phyloP scores from a whole-genome alignment of 2,113 vertebrate genomes.

The Stigmatopora argus region DNA sequence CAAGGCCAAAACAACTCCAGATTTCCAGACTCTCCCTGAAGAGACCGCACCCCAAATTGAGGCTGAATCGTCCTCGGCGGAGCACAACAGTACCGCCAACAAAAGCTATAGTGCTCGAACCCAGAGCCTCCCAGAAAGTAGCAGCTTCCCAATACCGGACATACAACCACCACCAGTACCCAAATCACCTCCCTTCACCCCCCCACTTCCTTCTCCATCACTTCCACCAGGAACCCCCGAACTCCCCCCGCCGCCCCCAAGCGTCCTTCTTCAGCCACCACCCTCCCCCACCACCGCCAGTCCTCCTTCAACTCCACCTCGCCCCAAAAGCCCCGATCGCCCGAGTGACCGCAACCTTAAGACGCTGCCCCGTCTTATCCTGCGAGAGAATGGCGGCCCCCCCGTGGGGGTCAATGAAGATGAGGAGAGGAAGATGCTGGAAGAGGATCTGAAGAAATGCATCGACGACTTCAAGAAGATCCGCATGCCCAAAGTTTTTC shows the following conservation, averaged over 20 bases:
- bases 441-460: constrained; percentile 74
- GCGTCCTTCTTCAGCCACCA: constrained; percentile 22
- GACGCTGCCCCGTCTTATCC: constrained; percentile 51
- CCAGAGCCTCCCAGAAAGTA: constrained; percentile 46
- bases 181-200: constrained; percentile 27
- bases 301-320: constrained; percentile 25
- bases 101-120: constrained; percentile 14
- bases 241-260: constrained; percentile 34
- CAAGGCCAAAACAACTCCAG: constrained; percentile 14
- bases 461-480: constrained; percentile 75
- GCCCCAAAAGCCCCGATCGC: constrained; percentile 44
- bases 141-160: constrained; percentile 24
- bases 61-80: not conserved
- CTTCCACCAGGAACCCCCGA: constrained; percentile 25
- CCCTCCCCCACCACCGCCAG: constrained; percentile 24
- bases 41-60: constrained; percentile 1
- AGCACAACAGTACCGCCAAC: constrained; percentile 9
- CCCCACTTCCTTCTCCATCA: constrained; percentile 26
- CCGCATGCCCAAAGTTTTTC: constrained; percentile 68
- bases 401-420: constrained; percentile 42
- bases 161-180: constrained; percentile 12
- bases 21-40: constrained; percentile 14
- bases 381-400: constrained; percentile 61
- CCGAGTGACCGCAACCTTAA: constrained; percentile 61
- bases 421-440: constrained; percentile 68